Percentiles rank a stretch among this genome's conserved stretches.
Evolutionary conservation across 2,888 invertebrate species (phyloP).

Genomic region (Harpagoxenus sublaevis): DNA sequence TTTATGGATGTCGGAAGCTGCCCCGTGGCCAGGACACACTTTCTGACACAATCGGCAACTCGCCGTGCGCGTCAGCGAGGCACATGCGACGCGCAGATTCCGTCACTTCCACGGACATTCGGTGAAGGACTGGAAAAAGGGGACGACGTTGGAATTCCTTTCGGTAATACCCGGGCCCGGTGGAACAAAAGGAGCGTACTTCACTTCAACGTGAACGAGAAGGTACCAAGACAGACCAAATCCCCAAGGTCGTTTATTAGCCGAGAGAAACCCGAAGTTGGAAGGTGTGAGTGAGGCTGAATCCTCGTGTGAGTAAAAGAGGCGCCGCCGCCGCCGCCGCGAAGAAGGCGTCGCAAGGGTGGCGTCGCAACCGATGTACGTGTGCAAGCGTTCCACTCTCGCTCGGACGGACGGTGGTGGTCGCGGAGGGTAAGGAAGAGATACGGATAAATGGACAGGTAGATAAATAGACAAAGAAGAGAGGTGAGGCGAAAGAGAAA

Average conservation of each 20-base stretch:
- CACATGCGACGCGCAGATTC: slow-evolving; percentile 8
- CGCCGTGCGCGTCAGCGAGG: slow-evolving; percentile 23
- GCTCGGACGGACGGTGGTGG: slow-evolving; percentile 24
- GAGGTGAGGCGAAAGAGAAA: slow-evolving; percentile 43
- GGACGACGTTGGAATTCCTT: slow-evolving; percentile 56
- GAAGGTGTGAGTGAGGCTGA: slow-evolving; percentile 50
- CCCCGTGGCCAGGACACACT: background rate
- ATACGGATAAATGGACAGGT: slow-evolving; percentile 55
- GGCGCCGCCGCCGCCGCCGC: background rate
- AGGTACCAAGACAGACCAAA: slow-evolving; percentile 63
- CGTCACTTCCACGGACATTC: slow-evolving; percentile 23
- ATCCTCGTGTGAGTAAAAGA: slow-evolving; percentile 26
- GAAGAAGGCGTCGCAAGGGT: slow-evolving; percentile 20
- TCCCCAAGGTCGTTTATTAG: slow-evolving; percentile 75
- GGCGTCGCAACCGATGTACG: slow-evolving; percentile 6
- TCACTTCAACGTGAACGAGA: slow-evolving; percentile 50
- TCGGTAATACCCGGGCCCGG: slow-evolving; percentile 54
- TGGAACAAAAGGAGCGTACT: slow-evolving; percentile 54
- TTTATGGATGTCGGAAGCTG: background rate
- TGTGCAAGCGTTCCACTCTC: slow-evolving; percentile 12
- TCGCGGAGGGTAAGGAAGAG: slow-evolving; percentile 7
- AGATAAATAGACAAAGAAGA: slow-evolving; percentile 55
- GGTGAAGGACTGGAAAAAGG: slow-evolving; percentile 39
- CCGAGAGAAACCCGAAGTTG: slow-evolving; percentile 60
- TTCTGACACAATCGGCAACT: slow-evolving; percentile 48